phyloP scores from a whole-genome alignment of 2,888 invertebrate genomes.

The Tupiocoris notatus region DNA sequence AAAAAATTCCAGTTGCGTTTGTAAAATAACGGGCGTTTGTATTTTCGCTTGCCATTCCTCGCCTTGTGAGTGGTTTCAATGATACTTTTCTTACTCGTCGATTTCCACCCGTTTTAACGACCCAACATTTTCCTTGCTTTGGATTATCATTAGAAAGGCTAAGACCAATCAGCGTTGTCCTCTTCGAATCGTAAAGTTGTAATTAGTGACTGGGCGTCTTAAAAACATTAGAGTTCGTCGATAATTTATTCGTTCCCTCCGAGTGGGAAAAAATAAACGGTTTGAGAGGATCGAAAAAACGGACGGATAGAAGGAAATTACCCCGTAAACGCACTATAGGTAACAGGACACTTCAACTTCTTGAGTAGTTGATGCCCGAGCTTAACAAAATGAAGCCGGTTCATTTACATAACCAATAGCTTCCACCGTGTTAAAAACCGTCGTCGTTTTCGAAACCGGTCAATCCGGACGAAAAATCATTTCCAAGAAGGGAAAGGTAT shows the following conservation, averaged over 20 bases:
- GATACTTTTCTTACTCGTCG: conserved; percentile 10
- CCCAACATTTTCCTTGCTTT: no score
- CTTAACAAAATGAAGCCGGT: conserved; percentile 15
- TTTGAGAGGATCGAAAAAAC: neutral
- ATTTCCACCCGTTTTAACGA: conserved; percentile 3
- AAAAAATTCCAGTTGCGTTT: no score
- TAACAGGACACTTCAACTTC: conserved; percentile 13
- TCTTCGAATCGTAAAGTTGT: conserved; percentile 13
- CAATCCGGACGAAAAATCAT: conserved; percentile 19
- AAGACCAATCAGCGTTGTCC: conserved; percentile 11
- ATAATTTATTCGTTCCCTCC: conserved; percentile 22
- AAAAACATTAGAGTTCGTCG: conserved; percentile 27
- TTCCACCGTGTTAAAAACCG: neutral
- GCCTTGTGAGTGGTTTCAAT: no score
- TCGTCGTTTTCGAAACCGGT: neutral
- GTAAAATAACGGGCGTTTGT: no score
- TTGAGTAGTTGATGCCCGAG: conserved; percentile 16
- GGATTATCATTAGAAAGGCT: conserved; percentile 4
- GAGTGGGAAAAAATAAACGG: conserved; percentile 4
- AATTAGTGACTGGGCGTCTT: conserved; percentile 18
- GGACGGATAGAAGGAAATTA: conserved; percentile 10
- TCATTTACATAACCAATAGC: conserved; percentile 29
- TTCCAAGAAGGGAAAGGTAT: neutral
- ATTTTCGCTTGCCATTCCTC: no score
- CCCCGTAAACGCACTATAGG: conserved; percentile 22